phyloP scores from a whole-genome alignment of 2,888 invertebrate genomes.

The Scelioninae gen. 1 region DNA sequence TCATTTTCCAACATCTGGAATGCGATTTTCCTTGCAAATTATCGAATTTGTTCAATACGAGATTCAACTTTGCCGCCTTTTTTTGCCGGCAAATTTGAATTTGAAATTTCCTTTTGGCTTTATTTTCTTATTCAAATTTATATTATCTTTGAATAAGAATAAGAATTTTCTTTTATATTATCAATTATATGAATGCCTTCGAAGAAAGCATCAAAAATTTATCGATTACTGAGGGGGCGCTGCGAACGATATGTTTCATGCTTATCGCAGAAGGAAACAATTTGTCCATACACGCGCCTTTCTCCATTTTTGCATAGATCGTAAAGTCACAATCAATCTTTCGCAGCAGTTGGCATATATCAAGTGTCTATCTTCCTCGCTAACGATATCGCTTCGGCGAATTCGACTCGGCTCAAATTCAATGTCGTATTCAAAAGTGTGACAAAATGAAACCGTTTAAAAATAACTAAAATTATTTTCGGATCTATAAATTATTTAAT shows the following conservation, averaged over 20 bases:
- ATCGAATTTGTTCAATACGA: neutral
- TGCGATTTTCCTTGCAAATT: neutral
- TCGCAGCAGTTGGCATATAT: slow-evolving; percentile 64
- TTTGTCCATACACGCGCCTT: slow-evolving; percentile 56
- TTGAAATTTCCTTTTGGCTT: neutral
- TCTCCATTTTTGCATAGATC: slow-evolving; percentile 63
- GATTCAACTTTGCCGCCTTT: slow-evolving; percentile 3
- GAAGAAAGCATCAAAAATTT: slow-evolving; percentile 6
- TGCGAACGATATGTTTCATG: slow-evolving; percentile 42
- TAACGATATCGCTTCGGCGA: slow-evolving; percentile 64
- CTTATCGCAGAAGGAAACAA: slow-evolving; percentile 57
- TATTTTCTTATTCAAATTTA: neutral
- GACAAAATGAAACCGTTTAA: slow-evolving; percentile 64
- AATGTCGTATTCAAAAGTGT: slow-evolving; percentile 66
- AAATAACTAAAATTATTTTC: neutral
- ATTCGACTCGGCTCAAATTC: slow-evolving; percentile 61
- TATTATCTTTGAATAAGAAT: too few relatives aligned
- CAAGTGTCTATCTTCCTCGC: slow-evolving; percentile 68
- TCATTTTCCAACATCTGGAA: slow-evolving; percentile 1
- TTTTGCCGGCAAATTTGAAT: slow-evolving; percentile 7
- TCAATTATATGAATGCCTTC: too few relatives aligned
- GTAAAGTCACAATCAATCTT: slow-evolving; percentile 62
- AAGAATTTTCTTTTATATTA: too few relatives aligned
- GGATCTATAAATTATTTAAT: slow-evolving; percentile 17
- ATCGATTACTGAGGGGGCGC: neutral